Evolutionary conservation across 1,140 invertebrate species (phyloP).

Genomic region (Lordiphosa mommai): DNA sequence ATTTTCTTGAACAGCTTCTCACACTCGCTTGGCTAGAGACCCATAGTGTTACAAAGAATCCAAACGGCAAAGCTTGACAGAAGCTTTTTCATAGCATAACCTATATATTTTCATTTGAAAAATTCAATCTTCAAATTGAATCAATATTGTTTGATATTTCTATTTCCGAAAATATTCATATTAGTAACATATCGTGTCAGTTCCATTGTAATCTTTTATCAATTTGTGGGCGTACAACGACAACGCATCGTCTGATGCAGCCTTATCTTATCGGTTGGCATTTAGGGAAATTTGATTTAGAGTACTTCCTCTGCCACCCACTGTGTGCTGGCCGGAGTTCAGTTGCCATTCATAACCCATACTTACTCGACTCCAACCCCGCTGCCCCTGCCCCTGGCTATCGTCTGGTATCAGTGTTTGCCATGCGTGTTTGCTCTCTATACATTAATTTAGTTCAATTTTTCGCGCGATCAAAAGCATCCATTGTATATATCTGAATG

Average conservation of each 20-base stretch:
- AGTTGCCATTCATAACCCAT: constrained; percentile 19
- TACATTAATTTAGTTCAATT: constrained; percentile 76
- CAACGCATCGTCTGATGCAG: constrained; percentile 29
- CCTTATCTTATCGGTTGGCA: constrained; percentile 59
- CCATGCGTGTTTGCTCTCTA: constrained; percentile 56
- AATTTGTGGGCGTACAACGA: neutral
- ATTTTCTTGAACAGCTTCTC: no score
- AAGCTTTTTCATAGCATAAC: no score
- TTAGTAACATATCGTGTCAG: neutral
- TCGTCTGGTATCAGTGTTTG: constrained; percentile 34
- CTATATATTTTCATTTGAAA: no score
- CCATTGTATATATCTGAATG: constrained; percentile 50
- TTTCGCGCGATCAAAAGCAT: constrained; percentile 72
- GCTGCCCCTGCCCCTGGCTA: constrained; percentile 16
- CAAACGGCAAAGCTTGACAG: no score
- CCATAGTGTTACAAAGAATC: no score
- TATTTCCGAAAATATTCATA: no score
- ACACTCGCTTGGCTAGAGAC: no score
- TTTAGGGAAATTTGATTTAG: constrained; percentile 67
- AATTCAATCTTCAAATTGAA: no score
- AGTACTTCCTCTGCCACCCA: constrained; percentile 43
- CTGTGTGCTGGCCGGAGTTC: constrained; percentile 16
- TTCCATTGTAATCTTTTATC: constrained; percentile 7
- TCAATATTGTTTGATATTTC: no score
- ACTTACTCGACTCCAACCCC: neutral